Percentiles rank a stretch among this genome's conserved stretches.
Evolutionary conservation across 2,888 invertebrate genomes (phyloP).

Genomic region (Phrixothrix hirtus): DNA sequence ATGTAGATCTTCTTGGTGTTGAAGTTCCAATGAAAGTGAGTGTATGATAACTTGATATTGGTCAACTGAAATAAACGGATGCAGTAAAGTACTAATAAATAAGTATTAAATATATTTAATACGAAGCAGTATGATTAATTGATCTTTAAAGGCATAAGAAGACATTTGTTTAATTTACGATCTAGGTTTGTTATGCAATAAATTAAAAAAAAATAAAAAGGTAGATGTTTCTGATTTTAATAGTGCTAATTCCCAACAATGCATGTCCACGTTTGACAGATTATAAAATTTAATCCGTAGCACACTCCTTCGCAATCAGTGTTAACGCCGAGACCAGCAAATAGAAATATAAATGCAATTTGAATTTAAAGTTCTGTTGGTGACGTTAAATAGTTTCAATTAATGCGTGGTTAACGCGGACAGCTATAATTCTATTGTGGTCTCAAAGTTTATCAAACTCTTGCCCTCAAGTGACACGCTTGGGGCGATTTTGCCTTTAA

Average conservation of each 20-base stretch:
- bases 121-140: too few relatives aligned
- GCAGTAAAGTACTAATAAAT: too few relatives aligned
- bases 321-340: slow-evolving; percentile 16
- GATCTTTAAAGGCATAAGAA: too few relatives aligned
- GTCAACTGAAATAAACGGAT: too few relatives aligned
- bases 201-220: too few relatives aligned
- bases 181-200: too few relatives aligned
- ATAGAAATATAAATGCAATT: slow-evolving; percentile 30
- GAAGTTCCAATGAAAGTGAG: too few relatives aligned
- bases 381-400: slow-evolving; percentile 49
- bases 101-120: too few relatives aligned
- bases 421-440: slow-evolving; percentile 27
- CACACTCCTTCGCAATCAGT: slow-evolving; percentile 27
- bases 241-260: slow-evolving; percentile 2
- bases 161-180: too few relatives aligned
- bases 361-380: slow-evolving; percentile 44
- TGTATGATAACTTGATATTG: too few relatives aligned
- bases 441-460: slow-evolving; percentile 23
- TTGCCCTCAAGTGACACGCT: slow-evolving; percentile 12
- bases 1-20: too few relatives aligned
- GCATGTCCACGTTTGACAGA: slow-evolving; percentile 9
- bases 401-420: slow-evolving; percentile 38
- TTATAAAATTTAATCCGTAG: slow-evolving; percentile 31
- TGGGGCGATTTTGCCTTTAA: slow-evolving; percentile 19
- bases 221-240: too few relatives aligned